Conservation (phyloP, 2,888 invertebrate species). For the Machimus rusticus region DNA sequence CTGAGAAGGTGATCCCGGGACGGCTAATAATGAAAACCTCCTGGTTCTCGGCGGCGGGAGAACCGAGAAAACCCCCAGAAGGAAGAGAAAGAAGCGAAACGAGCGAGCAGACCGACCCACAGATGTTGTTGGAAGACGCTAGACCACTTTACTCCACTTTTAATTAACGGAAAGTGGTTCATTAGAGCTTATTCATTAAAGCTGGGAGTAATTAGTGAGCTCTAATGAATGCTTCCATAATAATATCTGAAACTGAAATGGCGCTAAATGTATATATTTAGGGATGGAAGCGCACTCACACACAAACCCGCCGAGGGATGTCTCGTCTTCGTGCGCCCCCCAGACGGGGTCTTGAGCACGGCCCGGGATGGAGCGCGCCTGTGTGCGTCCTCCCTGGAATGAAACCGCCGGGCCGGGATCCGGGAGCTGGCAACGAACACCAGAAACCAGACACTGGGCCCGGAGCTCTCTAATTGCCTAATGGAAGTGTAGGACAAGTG, state of each 20-base stretch:
- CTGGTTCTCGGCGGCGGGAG: constrained; percentile 9
- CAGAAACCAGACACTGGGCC: constrained; percentile 6
- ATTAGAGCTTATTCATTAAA: constrained; percentile 91
- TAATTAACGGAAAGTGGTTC: constrained; percentile 91
- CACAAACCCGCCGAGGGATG: constrained; percentile 7
- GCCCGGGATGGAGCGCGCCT: background rate
- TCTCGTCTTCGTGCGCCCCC: background rate
- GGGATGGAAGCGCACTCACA: constrained; percentile 34
- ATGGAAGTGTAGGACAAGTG: constrained; percentile 11
- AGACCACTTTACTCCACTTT: constrained; percentile 69
- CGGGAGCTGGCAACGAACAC: background rate
- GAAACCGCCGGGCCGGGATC: background rate
- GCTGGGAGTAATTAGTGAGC: constrained; percentile 89
- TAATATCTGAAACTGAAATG: constrained; percentile 63
- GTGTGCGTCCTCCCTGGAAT: background rate
- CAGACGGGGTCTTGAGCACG: constrained; percentile 11
- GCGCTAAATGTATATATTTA: constrained; percentile 67
- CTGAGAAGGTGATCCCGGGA: constrained; percentile 46
- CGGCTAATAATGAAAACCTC: constrained; percentile 37
- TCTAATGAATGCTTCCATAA: constrained; percentile 75
- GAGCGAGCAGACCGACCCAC: constrained; percentile 44
- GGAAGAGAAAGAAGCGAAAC: constrained; percentile 33
- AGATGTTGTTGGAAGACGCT: constrained; percentile 51
- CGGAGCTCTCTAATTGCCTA: constrained; percentile 17
- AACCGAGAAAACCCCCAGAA: constrained; percentile 5